Evolutionary conservation across 1,140 invertebrate genomes (phyloP), one percentile per base, ranked within the genome.

Genomic region (Plutomurus gul): DNA sequence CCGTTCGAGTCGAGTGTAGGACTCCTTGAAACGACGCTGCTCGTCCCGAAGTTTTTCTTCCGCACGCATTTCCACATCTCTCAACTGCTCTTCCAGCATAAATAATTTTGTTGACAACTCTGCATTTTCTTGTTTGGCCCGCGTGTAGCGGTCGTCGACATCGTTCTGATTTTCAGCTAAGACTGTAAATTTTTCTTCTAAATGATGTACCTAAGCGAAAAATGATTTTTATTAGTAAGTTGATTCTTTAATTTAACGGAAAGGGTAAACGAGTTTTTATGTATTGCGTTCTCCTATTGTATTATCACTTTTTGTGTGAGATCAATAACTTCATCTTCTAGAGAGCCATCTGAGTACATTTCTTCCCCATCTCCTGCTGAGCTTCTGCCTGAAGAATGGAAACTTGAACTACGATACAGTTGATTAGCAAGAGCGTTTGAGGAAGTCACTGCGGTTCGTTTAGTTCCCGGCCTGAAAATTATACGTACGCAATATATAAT

Each of bases 281-380:
- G 1, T n/a, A n/a, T n/a, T n/a, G n/a, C n/a, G n/a, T n/a, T n/a
- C n/a, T n/a, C n/a, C n/a, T n/a, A n/a, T n/a, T n/a, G n/a, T n/a
- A n/a, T n/a, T n/a, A n/a, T 90, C 86, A 95, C 94, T 90, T 94
- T 94, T 86, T 95, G 93, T 87, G 93, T 96, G 83, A 96, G 91
- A 88, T 95, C 94, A 86, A 94, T 91, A 37, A 96, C 94, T 87
- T 96, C 94, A 85, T 96, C 95, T 86, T 95, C 94, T 60, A 96
- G 88, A 51, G 93, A 95, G 40, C 94, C 93, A 88, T 96, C 94
- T 79, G 94, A 95, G 87, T 94, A 95, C 90, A 96, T 95, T 87
- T 96, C 94, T 89, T 96, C 95, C 30, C 92, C 92, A 87, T 95
- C 94, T 85, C 94, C 94, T 84, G 92, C 94, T 70, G 94, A 95